Percentiles rank a stretch among this genome's conserved stretches.
Evolutionary conservation across 1,140 invertebrate species (phyloP).

Genomic region (Saccostrea echinata): DNA sequence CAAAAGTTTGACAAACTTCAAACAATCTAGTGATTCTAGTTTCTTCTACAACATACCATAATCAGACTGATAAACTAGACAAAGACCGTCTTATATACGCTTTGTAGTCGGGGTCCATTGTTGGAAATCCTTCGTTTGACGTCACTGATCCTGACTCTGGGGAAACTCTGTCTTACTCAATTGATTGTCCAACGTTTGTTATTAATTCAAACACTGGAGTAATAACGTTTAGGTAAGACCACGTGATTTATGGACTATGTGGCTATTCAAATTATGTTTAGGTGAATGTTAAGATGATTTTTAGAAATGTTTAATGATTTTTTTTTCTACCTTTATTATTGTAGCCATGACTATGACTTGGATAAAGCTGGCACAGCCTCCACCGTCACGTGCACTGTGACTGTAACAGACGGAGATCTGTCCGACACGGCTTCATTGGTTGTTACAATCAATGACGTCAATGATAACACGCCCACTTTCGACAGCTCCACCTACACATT

Average conservation of each 20-base stretch:
- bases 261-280: no score
- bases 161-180: conserved; percentile 4
- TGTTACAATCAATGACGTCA: conserved; percentile 46
- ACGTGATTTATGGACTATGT: no score
- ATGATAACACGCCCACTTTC: conserved; percentile 52
- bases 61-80: no score
- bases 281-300: no score
- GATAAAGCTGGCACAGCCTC: conserved; percentile 25
- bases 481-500: conserved; percentile 38
- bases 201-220: conserved; percentile 42
- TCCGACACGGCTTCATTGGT: conserved; percentile 37
- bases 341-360: conserved; percentile 40
- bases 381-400: conserved; percentile 35
- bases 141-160: conserved; percentile 46
- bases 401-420: conserved; percentile 41
- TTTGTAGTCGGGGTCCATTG: conserved; percentile 30
- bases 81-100: no score
- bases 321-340: background rate
- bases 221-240: background rate
- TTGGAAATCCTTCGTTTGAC: conserved; percentile 45
- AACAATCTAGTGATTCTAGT: no score
- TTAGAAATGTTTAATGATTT: no score
- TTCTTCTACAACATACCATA: no score
- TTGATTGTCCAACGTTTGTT: conserved; percentile 31
- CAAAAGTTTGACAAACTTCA: no score